Evolutionary conservation across 2,797 vertebrate genomes (phyloP).

Genomic region (Pseudochirops cupreus): DNA sequence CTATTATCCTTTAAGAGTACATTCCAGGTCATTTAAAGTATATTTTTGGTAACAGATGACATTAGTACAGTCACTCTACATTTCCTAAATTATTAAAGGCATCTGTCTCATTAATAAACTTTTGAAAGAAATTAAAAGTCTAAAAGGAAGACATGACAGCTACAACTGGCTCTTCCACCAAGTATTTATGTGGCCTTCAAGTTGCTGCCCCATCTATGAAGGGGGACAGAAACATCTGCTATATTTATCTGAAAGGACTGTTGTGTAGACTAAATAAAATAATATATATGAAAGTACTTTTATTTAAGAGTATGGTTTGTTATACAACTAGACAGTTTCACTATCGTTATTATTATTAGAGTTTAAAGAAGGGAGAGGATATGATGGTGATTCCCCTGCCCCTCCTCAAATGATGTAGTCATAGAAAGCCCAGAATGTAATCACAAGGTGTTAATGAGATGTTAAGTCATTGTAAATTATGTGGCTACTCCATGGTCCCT

Average conservation of each 20-base stretch:
- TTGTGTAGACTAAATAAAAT: not conserved
- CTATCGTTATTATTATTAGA: not conserved
- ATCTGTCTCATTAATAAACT: not conserved
- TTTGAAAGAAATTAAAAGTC: conserved; percentile 16
- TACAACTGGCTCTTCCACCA: not conserved
- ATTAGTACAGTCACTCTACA: not conserved
- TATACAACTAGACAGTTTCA: not conserved
- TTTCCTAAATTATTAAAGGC: not conserved
- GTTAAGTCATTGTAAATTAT: not conserved
- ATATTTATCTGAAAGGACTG: not conserved
- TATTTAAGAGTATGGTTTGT: not conserved
- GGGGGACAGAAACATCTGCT: not conserved
- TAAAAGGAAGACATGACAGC: not conserved
- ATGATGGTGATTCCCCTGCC: not conserved
- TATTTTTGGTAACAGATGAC: not conserved
- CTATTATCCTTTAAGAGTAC: not conserved
- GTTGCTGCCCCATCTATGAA: conserved; percentile 11
- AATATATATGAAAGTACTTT: not conserved
- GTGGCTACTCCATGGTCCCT: not conserved
- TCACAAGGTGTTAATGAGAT: not conserved
- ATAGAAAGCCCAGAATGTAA: not conserved
- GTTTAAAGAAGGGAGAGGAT: not conserved
- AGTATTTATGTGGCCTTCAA: not conserved
- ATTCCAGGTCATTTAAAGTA: not conserved
- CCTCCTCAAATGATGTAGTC: not conserved